Base-by-base conservation (phyloP, 2,113 vertebrate genomes). In the Crotalus helleri region DNA sequence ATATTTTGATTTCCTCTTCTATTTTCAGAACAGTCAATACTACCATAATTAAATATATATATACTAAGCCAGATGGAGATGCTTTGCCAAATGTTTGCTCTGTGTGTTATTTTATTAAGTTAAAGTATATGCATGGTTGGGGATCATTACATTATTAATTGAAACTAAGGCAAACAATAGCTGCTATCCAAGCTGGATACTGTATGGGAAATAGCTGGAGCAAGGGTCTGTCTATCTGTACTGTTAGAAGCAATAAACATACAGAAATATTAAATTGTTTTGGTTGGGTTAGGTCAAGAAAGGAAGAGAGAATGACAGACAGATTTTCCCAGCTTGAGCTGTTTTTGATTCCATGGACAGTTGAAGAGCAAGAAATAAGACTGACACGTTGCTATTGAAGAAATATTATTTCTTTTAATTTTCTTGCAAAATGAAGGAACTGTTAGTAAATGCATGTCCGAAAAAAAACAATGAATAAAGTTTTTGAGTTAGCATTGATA, bases 401-500 rank as follows among this genome's bases (percentile, higher is more conserved):
- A 39, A 24, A 39, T 39, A 39, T 39, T 39, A 39, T 39, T 61
- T 61, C 29, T 64, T 64, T 13, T n/a, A 89, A 57, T 74, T 93
- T 86, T 61, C 46, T 21, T 44, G 86, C 55, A 93, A 90, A 93
- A 61, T n/a, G 53, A 53, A 86, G 61, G 54, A 61, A 74, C 46
- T 33, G 61, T 19, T 49, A 89, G 55, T 49, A 57, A 89, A 86
- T 57, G 12, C 17, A 89, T 85, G 54, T 53, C 44, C 54, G 39
- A 0, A 55, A 81, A 21, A 64, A 46, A 93, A 85, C 90, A 92
- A 61, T 85, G 64, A 2, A 26, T 51, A 10, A 61, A 57, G 10
- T 44, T 89, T 91, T 93, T 91, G n/a, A 89, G 93, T 74, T 89
- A n/a, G 61, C 26, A 11, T 87, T 91, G 85, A 92, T 91, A 89